phyloP scores from a whole-genome alignment of 2,888 invertebrate species.

The Drosophila birchii region DNA sequence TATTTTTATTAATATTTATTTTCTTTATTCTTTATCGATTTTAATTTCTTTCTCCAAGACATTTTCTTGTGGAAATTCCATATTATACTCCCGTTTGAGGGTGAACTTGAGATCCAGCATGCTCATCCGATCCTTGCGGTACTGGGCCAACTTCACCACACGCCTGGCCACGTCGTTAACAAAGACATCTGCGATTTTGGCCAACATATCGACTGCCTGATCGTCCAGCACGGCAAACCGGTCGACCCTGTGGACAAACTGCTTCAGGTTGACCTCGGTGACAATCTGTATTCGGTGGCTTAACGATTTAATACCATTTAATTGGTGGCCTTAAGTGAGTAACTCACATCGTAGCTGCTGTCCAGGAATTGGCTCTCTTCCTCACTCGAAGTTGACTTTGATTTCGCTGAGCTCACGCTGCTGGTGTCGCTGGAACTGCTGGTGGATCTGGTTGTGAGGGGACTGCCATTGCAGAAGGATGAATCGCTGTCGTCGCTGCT shows the following conservation, averaged over 20 bases:
- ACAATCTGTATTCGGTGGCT: slow-evolving; percentile 20
- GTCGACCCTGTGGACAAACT: slow-evolving; percentile 55
- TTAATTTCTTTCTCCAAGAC: not conserved
- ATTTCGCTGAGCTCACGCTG: slow-evolving; percentile 1
- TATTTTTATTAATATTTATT: not conserved
- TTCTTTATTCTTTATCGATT: too few species aligned
- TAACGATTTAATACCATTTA: not conserved
- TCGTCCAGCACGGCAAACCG: slow-evolving; percentile 47
- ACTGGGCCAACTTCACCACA: slow-evolving; percentile 45
- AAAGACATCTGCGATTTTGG: slow-evolving; percentile 49
- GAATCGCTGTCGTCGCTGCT: slow-evolving; percentile 30
- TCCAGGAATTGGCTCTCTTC: not conserved
- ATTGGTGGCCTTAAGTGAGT: not conserved
- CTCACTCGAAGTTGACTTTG: not conserved
- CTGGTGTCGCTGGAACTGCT: slow-evolving; percentile 26
- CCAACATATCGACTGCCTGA: slow-evolving; percentile 57
- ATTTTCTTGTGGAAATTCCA: slow-evolving; percentile 50
- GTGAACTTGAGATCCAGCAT: slow-evolving; percentile 55
- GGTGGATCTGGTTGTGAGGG: slow-evolving; percentile 5
- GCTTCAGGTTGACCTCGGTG: slow-evolving; percentile 14
- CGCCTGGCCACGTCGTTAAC: slow-evolving; percentile 47
- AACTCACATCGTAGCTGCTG: slow-evolving; percentile 26
- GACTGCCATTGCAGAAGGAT: slow-evolving; percentile 9
- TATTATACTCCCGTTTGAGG: slow-evolving; percentile 66
- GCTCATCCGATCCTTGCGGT: slow-evolving; percentile 31